These are phyloP conservation scores for Neoaliturus tenellus DNA, from an alignment of 2,888 invertebrate genomes.

Conservation along the genomic window DNA sequence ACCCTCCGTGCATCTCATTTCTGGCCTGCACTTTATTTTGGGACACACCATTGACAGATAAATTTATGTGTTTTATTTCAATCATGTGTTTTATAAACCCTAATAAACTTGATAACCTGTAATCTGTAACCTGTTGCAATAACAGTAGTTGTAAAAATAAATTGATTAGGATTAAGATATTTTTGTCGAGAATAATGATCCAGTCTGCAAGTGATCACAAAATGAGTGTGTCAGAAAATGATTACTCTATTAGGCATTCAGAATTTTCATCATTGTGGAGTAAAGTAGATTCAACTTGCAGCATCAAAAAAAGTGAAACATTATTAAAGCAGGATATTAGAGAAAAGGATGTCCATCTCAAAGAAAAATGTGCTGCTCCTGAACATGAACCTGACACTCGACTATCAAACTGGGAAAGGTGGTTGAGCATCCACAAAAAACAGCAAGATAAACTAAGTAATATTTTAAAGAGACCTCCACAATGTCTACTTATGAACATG, in stretches of 20 bases:
- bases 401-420: slow-evolving; percentile 58
- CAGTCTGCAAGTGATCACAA: neutral
- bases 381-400: neutral
- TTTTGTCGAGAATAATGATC: neutral
- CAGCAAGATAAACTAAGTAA: slow-evolving; percentile 43
- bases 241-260: neutral
- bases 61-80: neutral
- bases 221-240: neutral
- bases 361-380: neutral
- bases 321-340: neutral
- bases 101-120: neutral
- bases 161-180: neutral
- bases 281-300: neutral
- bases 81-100: neutral
- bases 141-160: neutral
- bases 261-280: neutral
- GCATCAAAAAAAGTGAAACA: neutral
- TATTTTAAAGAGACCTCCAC: slow-evolving; percentile 24
- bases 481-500: slow-evolving; percentile 57
- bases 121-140: neutral
- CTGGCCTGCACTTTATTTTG: too few relatives aligned
- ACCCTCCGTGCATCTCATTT: too few relatives aligned
- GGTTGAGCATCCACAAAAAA: slow-evolving; percentile 53
- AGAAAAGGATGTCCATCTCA: neutral
- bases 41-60: too few relatives aligned